These are phyloP conservation scores for Tipula unca DNA, from an alignment of 2,888 invertebrate species.

Conservation along the genomic window DNA sequence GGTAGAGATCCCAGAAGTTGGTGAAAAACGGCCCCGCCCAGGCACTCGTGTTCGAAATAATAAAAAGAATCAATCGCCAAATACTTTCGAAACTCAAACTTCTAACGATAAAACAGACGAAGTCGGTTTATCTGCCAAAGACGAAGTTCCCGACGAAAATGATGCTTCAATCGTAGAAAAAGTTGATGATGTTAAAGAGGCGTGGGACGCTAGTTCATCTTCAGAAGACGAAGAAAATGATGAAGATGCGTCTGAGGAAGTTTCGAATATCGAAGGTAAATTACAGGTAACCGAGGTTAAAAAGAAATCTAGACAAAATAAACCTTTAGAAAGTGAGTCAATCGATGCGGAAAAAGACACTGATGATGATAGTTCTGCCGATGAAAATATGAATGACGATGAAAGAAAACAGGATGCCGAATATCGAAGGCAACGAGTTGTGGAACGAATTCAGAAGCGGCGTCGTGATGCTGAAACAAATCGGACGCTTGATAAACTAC, in stretches of 20 bases:
- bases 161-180: slow-evolving; percentile 33
- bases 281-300: slow-evolving; percentile 24
- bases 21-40: slow-evolving; percentile 51
- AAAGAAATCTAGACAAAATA: slow-evolving; percentile 25
- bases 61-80: slow-evolving; percentile 51
- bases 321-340: slow-evolving; percentile 35
- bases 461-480: slow-evolving; percentile 61
- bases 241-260: slow-evolving; percentile 44
- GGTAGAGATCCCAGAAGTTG: slow-evolving; percentile 66
- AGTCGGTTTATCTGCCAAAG: slow-evolving; percentile 28
- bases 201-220: slow-evolving; percentile 72
- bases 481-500: slow-evolving; percentile 56
- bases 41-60: slow-evolving; percentile 68
- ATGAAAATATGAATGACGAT: slow-evolving; percentile 40
- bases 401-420: slow-evolving; percentile 68
- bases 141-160: slow-evolving; percentile 27
- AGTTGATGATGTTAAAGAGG: slow-evolving; percentile 63
- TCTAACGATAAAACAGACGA: slow-evolving; percentile 30
- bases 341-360: slow-evolving; percentile 30
- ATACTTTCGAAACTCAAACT: background rate
- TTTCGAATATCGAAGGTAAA: slow-evolving; percentile 28
- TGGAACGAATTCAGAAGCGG: slow-evolving; percentile 64
- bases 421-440: slow-evolving; percentile 61
- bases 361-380: slow-evolving; percentile 39
- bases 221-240: slow-evolving; percentile 43